Percentiles rank a stretch among this genome's conserved stretches.
Conservation (phyloP, 2,888 invertebrate species). For the Portevinia maculata region DNA sequence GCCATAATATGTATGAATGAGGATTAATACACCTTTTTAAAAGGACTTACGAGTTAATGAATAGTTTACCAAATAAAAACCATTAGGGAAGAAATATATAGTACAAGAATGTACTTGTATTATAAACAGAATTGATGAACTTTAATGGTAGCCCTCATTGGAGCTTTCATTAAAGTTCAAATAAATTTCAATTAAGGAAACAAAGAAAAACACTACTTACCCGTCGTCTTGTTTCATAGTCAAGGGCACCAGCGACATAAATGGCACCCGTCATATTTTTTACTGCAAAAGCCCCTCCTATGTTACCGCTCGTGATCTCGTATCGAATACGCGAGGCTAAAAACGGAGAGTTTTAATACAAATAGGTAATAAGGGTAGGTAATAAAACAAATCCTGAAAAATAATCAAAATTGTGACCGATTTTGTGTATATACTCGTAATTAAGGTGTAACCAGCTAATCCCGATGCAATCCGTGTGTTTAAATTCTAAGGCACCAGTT, state of each 20-base stretch:
- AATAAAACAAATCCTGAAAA: not conserved
- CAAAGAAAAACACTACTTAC: constrained; percentile 85
- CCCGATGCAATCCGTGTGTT: no score
- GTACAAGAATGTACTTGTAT: not conserved
- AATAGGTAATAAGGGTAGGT: not conserved
- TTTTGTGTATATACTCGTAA: no score
- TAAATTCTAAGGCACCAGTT: no score
- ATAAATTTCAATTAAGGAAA: no score
- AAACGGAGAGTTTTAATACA: constrained; percentile 74
- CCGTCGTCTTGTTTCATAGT: constrained; percentile 97
- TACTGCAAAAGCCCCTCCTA: constrained; percentile 98
- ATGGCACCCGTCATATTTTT: constrained; percentile 99
- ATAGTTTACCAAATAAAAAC: not conserved
- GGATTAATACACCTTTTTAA: not conserved
- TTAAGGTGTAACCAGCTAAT: no score
- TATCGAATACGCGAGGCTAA: constrained; percentile 99
- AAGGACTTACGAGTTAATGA: not conserved
- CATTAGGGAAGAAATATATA: not conserved
- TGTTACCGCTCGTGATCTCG: constrained; percentile 99
- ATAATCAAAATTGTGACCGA: not conserved
- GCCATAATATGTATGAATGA: not conserved
- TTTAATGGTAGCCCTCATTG: not conserved
- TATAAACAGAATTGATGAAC: not conserved
- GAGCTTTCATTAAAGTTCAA: not conserved
- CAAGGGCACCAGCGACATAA: constrained; percentile 97